These are phyloP conservation scores for Lontra canadensis DNA, from an alignment of 2,113 vertebrate genomes.

Conservation along the genomic window DNA sequence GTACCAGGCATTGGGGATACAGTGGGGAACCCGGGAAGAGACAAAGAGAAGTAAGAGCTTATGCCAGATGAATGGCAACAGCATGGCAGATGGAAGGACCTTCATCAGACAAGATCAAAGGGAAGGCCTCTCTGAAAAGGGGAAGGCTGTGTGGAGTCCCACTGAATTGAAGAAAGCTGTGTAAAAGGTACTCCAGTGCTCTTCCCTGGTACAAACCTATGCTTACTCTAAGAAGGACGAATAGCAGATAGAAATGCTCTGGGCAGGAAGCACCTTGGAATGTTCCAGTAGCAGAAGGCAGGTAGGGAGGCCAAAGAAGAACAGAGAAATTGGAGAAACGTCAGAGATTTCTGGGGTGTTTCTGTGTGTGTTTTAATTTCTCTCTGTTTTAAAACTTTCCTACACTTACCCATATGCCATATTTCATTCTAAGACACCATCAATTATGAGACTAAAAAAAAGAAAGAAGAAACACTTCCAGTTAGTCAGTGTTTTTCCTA, in stretches of 20 bases:
- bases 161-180: too few relatives aligned
- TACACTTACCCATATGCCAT: too few relatives aligned
- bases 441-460: neutral
- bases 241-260: rapidly evolving
- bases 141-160: too few relatives aligned
- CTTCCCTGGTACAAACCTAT: too few relatives aligned
- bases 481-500: neutral
- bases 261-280: neutral
- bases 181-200: too few relatives aligned
- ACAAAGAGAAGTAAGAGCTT: too few relatives aligned
- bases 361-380: neutral
- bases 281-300: neutral
- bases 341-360: neutral
- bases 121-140: too few relatives aligned
- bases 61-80: too few relatives aligned
- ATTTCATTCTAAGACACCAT: neutral
- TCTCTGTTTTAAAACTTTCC: neutral
- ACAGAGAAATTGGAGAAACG: neutral
- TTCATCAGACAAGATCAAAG: too few relatives aligned
- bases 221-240: neutral
- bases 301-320: neutral
- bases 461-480: neutral
- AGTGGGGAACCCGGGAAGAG: too few relatives aligned
- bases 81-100: too few relatives aligned
- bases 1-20: neutral